Evolutionary conservation across 2,113 vertebrate species (phyloP).

Genomic region (Cairina moschata): DNA sequence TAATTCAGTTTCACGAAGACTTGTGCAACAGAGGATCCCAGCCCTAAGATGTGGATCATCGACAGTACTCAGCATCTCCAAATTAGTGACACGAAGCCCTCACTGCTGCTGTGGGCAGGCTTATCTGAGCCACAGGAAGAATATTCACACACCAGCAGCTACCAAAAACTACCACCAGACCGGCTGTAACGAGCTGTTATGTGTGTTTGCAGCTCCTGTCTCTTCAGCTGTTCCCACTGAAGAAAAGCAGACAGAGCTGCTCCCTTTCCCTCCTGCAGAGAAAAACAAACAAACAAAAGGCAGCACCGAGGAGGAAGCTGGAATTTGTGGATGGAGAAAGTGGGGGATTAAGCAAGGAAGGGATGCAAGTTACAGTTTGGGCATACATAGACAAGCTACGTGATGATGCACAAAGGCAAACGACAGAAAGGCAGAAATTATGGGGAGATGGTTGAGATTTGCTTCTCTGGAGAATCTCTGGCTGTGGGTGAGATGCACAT

Average conservation of each 20-base stretch:
- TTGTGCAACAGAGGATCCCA: not conserved
- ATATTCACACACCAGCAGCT: not conserved
- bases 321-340: not conserved
- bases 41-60: fast-evolving
- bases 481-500: not conserved
- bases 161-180: not conserved
- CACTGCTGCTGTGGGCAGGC: not conserved
- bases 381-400: not conserved
- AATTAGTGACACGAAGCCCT: not conserved
- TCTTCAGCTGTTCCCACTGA: not conserved
- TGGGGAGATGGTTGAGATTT: not conserved
- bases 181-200: not conserved
- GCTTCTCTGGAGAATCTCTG: not conserved
- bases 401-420: not conserved
- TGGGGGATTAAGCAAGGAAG: not conserved
- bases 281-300: not conserved
- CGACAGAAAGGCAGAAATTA: not conserved
- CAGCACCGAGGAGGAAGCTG: not conserved
- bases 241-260: not conserved
- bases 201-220: not conserved
- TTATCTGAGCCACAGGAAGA: not conserved
- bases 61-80: not conserved
- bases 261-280: not conserved
- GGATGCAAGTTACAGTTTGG: not conserved
- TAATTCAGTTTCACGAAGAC: not conserved